A percentile compares a stretch with the other conserved stretches of the same genome.
These are phyloP conservation scores for Micrastur ruficollis DNA, from an alignment of 2,797 vertebrate genomes.

Conservation along the genomic window DNA sequence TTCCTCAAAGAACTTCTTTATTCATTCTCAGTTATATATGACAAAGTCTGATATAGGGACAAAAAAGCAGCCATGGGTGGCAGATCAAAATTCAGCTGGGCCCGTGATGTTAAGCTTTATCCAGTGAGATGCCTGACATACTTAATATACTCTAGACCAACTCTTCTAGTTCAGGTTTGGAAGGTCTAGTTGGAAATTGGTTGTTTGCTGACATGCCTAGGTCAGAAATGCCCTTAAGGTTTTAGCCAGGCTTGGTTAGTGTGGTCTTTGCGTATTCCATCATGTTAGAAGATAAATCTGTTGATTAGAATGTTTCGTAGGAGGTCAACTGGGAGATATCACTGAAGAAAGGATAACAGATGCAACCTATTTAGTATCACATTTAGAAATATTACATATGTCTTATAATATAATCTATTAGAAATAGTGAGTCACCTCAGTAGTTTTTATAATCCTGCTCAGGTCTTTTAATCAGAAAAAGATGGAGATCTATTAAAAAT, in stretches of 20 bases:
- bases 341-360: not conserved
- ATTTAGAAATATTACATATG: not conserved
- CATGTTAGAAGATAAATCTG: not conserved
- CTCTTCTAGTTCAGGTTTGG: not conserved
- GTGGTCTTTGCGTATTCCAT: not conserved
- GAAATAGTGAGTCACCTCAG: not conserved
- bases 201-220: not conserved
- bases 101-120: not conserved
- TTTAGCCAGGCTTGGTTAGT: not conserved
- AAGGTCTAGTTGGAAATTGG: not conserved
- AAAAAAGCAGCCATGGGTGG: not conserved
- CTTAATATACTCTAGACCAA: not conserved
- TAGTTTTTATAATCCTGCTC: not conserved
- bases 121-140: not conserved
- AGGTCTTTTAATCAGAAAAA: not conserved
- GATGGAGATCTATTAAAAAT: not conserved
- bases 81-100: not conserved
- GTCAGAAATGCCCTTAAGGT: not conserved
- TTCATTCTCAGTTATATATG: not conserved
- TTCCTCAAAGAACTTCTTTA: not conserved
- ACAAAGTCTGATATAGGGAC: not conserved
- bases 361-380: not conserved
- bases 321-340: not conserved
- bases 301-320: not conserved
- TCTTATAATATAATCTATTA: not conserved